These are phyloP conservation scores for Climacteris rufus DNA, from an alignment of 2,113 vertebrate species.

Conservation along the genomic window DNA sequence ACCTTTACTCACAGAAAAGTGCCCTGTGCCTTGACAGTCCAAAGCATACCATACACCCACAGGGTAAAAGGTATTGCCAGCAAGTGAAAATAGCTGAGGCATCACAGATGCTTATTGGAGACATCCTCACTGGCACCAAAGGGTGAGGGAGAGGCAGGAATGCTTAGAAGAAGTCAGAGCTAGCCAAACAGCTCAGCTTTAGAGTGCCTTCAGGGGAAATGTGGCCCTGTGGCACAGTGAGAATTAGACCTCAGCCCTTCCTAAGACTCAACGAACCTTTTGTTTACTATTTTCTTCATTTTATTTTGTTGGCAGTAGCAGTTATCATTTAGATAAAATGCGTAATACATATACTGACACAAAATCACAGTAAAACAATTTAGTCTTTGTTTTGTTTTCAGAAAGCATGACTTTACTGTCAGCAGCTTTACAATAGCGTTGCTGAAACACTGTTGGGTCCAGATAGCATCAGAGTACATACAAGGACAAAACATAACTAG, in stretches of 20 bases:
- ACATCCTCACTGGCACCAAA: neutral
- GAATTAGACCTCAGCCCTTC: neutral
- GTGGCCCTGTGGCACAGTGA: neutral
- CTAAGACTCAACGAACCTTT: neutral
- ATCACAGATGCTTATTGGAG: neutral
- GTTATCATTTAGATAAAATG: neutral
- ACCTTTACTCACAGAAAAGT: neutral
- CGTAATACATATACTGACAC: neutral
- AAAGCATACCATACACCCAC: neutral
- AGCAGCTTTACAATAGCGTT: neutral
- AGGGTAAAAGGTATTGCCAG: neutral
- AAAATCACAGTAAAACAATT: neutral
- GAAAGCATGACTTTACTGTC: neutral
- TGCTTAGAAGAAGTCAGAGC: neutral
- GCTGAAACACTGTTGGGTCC: neutral
- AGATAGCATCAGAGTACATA: neutral
- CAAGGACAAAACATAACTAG: neutral
- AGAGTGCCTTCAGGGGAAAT: neutral
- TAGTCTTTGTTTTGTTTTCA: neutral
- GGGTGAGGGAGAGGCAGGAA: neutral
- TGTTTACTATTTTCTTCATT: neutral
- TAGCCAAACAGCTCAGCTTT: neutral
- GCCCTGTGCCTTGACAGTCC: neutral
- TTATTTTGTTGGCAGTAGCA: neutral
- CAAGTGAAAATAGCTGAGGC: neutral